Evolutionary conservation across 1,140 invertebrate genomes (phyloP), one percentile per base, ranked within the genome.

Genomic region (Coelopa frigida): DNA sequence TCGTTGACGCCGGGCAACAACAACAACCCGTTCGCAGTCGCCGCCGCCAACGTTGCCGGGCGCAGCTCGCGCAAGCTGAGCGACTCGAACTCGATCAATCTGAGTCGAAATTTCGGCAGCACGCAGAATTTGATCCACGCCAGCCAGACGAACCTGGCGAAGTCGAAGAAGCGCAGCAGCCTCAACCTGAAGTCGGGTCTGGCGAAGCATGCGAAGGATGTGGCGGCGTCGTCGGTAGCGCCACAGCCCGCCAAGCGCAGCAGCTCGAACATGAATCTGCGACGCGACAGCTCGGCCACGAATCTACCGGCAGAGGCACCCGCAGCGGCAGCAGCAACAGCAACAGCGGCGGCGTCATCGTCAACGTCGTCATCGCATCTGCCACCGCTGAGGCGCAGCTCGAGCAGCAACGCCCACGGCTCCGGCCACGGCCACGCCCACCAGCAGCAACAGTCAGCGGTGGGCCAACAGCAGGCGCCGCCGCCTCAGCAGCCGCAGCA

Each of bases 81-180:
- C 18, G 49, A 48, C n/a, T 27, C 56, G 45, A 22, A 35, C 42
- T 10, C 46, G 35, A 17, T 21, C 11, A 36, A 44, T 29, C 38
- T 52, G 23, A 49, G 45, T 10, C 50, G 50, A n/a, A 52, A 67
- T 26, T 68, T 64, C 48, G 64, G 64, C 17, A 68, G 64, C 48
- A 68, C 64, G 2, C 64, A 68, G 22, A 68, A 68, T 44, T 49
- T 67, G 11, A 64, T 68, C 12, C 59, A 67, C 12, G 35, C 18
- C n/a, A 40, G 46, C 21, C 50, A 51, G 21, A 41, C 21, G 32
- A 60, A 67, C 36, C 42, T 68, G 44, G 52, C 58, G 18, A 67
- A 68, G 44, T 59, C 64, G 12, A 68, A 68, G 24, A 68, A 68
- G 31, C 64, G 64, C 36, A 68, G 61, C 42, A 68, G 64, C 31